A percentile compares a stretch with the other conserved stretches of the same genome.
Conservation (phyloP, 2,888 invertebrate species). For the Drosophila limbata region DNA sequence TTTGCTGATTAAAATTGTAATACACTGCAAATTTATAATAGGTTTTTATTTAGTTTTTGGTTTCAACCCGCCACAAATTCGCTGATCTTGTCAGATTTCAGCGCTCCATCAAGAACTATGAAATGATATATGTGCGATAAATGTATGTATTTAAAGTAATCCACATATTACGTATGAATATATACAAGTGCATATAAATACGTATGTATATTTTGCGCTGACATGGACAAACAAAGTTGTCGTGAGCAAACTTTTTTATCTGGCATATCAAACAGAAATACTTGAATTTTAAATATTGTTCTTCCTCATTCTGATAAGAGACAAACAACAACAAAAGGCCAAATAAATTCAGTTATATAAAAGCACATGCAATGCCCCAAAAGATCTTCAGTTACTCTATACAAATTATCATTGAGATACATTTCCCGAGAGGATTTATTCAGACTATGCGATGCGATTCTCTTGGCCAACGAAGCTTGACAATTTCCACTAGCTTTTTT, state of each 20-base stretch:
- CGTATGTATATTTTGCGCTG: slow-evolving; percentile 33
- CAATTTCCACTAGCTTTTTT: slow-evolving; percentile 32
- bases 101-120: neutral
- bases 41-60: neutral
- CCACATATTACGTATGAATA: slow-evolving; percentile 20
- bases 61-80: neutral
- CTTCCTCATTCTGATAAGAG: slow-evolving; percentile 40
- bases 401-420: slow-evolving; percentile 33
- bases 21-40: neutral
- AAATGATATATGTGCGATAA: slow-evolving; percentile 10
- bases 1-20: neutral
- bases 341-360: slow-evolving; percentile 44
- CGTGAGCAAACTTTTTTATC: slow-evolving; percentile 31
- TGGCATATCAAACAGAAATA: slow-evolving; percentile 41
- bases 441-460: slow-evolving; percentile 11
- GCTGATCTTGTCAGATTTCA: slow-evolving; percentile 28
- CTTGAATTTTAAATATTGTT: slow-evolving; percentile 27
- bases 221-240: slow-evolving; percentile 52
- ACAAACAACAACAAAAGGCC: slow-evolving; percentile 14
- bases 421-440: slow-evolving; percentile 10
- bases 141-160: slow-evolving; percentile 34
- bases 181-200: neutral
- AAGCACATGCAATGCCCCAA: slow-evolving; percentile 23
- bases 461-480: slow-evolving; percentile 49
- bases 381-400: slow-evolving; percentile 11